Percentiles rank a stretch among this genome's conserved stretches.
phyloP scores from a whole-genome alignment of 2,797 vertebrate genomes.

The Mastacembelus armatus region DNA sequence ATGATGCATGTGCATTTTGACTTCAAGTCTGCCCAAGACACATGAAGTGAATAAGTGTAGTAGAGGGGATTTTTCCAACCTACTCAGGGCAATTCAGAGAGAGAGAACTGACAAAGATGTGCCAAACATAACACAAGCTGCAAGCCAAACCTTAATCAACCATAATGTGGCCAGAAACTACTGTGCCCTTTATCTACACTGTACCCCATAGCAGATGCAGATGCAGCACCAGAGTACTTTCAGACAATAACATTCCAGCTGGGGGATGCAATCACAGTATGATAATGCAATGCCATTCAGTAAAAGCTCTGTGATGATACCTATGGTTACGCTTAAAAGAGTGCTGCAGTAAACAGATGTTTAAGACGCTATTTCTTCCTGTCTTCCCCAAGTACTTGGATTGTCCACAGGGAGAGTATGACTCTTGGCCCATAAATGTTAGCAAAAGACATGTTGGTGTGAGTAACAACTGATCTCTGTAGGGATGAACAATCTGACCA shows the following conservation, averaged over 20 bases:
- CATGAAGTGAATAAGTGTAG: neutral
- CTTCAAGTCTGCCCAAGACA: neutral
- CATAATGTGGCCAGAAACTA: conserved; percentile 23
- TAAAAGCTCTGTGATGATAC: conserved; percentile 8
- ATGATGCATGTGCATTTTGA: no score
- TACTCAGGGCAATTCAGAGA: neutral
- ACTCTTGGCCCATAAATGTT: neutral
- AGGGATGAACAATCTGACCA: neutral
- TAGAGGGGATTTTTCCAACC: neutral
- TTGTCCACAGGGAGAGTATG: neutral
- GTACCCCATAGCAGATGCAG: conserved; percentile 28
- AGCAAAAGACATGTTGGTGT: neutral
- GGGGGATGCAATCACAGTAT: conserved; percentile 38
- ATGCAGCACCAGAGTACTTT: conserved; percentile 44
- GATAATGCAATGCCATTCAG: conserved; percentile 34
- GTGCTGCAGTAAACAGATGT: neutral
- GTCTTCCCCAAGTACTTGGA: neutral
- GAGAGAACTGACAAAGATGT: neutral
- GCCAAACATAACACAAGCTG: conserved; percentile 15
- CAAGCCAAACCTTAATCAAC: conserved; percentile 9
- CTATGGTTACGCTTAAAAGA: neutral
- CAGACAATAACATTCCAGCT: conserved; percentile 42
- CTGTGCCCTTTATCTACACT: conserved; percentile 40
- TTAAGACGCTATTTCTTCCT: conserved; percentile 1
- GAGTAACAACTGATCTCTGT: neutral